Percentiles rank a stretch among this genome's conserved stretches.
Conservation (phyloP, 1,140 invertebrate genomes). For the Aphaenogaster rudis region DNA sequence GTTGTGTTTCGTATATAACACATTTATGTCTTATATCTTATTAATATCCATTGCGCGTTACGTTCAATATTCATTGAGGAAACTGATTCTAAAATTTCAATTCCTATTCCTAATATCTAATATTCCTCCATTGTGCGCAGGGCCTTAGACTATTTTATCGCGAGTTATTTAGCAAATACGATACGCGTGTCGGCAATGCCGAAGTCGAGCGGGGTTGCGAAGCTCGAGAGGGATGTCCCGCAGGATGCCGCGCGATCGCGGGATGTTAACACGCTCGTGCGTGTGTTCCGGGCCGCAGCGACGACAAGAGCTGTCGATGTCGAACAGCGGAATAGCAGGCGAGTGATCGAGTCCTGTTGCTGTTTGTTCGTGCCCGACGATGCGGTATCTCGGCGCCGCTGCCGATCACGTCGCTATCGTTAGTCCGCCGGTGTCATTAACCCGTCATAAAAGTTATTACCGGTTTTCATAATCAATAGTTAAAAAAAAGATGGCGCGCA, state of each 20-base stretch:
- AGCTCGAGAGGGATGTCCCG: not conserved
- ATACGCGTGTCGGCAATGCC: not conserved
- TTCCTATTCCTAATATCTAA: too few species aligned
- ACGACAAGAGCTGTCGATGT: constrained; percentile 16
- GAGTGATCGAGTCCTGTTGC: constrained; percentile 21
- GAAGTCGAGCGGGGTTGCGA: not conserved
- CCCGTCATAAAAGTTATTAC: constrained; percentile 7
- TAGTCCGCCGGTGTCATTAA: not conserved
- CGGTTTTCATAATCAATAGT: not conserved
- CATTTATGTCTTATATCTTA: too few species aligned
- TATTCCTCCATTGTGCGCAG: too few species aligned
- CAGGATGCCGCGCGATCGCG: not conserved
- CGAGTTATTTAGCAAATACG: not conserved
- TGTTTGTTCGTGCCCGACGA: not conserved
- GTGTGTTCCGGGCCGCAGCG: not conserved
- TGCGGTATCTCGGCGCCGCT: not conserved
- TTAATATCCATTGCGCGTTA: too few species aligned
- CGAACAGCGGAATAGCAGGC: constrained; percentile 14
- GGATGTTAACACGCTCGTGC: constrained; percentile 38
- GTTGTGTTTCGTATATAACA: too few species aligned
- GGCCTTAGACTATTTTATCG: not conserved
- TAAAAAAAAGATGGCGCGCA: not conserved
- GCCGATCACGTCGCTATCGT: not conserved
- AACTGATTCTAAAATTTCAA: too few species aligned
- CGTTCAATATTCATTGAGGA: too few species aligned